These are phyloP conservation scores for Goniozus legneri DNA, from an alignment of 1,140 invertebrate genomes.

Conservation along the genomic window DNA sequence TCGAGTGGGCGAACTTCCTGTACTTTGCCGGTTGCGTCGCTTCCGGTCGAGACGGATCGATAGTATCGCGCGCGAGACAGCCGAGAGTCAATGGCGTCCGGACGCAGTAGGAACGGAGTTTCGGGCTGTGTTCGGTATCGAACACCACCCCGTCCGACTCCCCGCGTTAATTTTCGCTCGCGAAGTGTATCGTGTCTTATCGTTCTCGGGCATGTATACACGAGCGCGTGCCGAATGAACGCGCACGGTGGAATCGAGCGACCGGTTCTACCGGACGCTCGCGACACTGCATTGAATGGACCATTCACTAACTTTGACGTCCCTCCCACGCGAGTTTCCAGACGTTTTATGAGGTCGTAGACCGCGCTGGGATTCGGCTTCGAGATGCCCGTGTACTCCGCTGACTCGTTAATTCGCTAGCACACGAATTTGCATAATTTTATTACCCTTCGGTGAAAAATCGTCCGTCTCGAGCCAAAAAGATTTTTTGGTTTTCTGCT, in stretches of 20 bases:
- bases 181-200: too few relatives aligned
- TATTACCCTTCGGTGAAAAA: too few relatives aligned
- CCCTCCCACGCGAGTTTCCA: slow-evolving; percentile 41
- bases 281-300: slow-evolving; percentile 35
- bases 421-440: too few relatives aligned
- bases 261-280: slow-evolving; percentile 38
- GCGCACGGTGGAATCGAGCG: slow-evolving; percentile 26
- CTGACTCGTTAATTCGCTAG: too few relatives aligned
- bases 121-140: too few relatives aligned
- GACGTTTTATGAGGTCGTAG: slow-evolving; percentile 39
- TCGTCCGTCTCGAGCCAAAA: too few relatives aligned
- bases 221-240: slow-evolving; percentile 31
- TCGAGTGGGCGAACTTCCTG: slow-evolving; percentile 7
- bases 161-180: slow-evolving; percentile 13
- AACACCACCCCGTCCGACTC: slow-evolving; percentile 7
- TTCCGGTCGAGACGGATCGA: slow-evolving; percentile 21
- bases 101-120: too few relatives aligned
- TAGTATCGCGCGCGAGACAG: too few relatives aligned
- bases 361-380: slow-evolving; percentile 15
- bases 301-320: slow-evolving; percentile 43
- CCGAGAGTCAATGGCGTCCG: too few relatives aligned
- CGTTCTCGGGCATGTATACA: too few relatives aligned
- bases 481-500: too few relatives aligned
- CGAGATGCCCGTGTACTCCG: too few relatives aligned
- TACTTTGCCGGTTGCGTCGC: slow-evolving; percentile 6